Evolutionary conservation across 2,888 invertebrate species (phyloP).

Genomic region (Smittia aterrima): DNA sequence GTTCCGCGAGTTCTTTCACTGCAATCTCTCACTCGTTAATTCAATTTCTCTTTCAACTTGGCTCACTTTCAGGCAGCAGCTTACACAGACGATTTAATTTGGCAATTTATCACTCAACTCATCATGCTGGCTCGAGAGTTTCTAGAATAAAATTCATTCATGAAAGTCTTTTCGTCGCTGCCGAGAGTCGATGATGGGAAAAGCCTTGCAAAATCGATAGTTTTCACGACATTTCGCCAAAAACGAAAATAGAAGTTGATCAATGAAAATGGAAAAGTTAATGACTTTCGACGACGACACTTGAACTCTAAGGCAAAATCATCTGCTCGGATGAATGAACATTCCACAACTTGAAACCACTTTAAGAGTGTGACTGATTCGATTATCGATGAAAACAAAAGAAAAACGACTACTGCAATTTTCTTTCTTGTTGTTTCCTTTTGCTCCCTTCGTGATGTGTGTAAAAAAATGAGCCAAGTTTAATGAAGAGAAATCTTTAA

Average conservation of each 20-base stretch:
- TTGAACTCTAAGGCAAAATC: neutral
- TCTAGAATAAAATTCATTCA: neutral
- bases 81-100: neutral
- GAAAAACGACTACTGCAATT: neutral
- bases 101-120: neutral
- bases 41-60: conserved; percentile 21
- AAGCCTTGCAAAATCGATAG: conserved; percentile 11
- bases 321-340: neutral
- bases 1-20: neutral
- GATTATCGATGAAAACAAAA: neutral
- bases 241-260: neutral
- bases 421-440: neutral
- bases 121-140: neutral
- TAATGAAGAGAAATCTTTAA: neutral
- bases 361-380: neutral
- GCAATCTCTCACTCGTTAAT: neutral
- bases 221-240: neutral
- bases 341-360: neutral
- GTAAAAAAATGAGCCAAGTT: conserved; percentile 23
- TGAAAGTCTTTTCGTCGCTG: neutral
- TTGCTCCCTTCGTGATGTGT: neutral
- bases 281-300: conserved; percentile 31
- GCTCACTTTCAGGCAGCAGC: neutral
- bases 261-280: neutral
- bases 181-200: neutral